Conservation (phyloP, 2,888 invertebrate genomes). For the Blera fallax region DNA sequence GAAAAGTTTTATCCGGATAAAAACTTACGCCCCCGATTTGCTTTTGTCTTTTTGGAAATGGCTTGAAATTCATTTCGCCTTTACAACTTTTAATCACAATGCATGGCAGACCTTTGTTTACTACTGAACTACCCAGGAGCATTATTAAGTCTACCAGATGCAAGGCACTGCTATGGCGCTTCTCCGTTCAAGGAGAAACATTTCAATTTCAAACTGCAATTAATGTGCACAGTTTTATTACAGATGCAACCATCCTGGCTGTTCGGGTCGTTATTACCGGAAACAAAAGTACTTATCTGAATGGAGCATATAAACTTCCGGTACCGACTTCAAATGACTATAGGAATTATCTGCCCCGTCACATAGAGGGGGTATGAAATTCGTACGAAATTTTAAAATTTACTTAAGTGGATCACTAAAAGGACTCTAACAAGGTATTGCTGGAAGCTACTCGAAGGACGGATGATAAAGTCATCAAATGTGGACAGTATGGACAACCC, state of each 20-base stretch:
- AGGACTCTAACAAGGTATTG: conserved; percentile 16
- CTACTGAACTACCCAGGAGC: neutral
- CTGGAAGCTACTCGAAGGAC: neutral
- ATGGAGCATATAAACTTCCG: conserved; percentile 29
- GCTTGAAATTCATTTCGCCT: conserved; percentile 3
- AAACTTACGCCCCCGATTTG: neutral
- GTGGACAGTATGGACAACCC: neutral
- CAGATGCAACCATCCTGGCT: conserved; percentile 5
- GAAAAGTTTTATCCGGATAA: neutral
- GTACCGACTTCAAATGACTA: conserved; percentile 33
- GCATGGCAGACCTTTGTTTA: neutral
- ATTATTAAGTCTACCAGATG: conserved; percentile 16
- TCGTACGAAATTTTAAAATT: conserved; percentile 36
- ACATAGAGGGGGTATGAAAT: neutral
- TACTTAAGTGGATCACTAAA: conserved; percentile 37
- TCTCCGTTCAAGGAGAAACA: neutral
- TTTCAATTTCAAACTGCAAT: conserved; percentile 55
- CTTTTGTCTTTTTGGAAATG: neutral
- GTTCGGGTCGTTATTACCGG: conserved; percentile 1
- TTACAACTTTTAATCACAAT: conserved; percentile 34
- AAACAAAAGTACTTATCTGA: conserved; percentile 41
- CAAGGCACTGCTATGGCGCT: neutral
- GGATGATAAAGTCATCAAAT: conserved; percentile 21
- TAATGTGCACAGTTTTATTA: conserved; percentile 56
- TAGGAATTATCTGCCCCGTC: conserved; percentile 22